Conservation (phyloP, 2,888 invertebrate species). For the Pristionchus entomophagus region DNA sequence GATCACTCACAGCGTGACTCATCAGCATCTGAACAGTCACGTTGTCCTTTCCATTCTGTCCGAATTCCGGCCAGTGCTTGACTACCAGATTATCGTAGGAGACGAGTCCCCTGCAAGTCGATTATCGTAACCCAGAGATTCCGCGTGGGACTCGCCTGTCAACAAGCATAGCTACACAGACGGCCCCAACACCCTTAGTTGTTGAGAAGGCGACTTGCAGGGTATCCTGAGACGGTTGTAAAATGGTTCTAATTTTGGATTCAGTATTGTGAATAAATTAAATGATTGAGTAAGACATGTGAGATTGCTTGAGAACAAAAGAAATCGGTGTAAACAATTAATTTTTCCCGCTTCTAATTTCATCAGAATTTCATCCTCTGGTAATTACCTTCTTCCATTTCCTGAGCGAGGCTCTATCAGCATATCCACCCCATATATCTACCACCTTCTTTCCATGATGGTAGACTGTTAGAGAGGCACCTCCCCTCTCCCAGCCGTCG, state of each 20-base stretch:
- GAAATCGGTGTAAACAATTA: too few species aligned
- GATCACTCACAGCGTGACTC: conserved; percentile 59
- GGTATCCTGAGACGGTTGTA: conserved; percentile 55
- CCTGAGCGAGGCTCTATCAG: conserved; percentile 59
- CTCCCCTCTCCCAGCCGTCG: conserved; percentile 66
- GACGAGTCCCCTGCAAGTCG: conserved; percentile 42
- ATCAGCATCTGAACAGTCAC: conserved; percentile 66
- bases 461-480: conserved; percentile 61
- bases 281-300: too few species aligned
- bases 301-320: too few species aligned
- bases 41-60: conserved; percentile 63
- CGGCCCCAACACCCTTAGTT: conserved; percentile 61
- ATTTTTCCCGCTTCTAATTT: too few species aligned
- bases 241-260: too few species aligned
- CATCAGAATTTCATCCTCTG: neutral
- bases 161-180: conserved; percentile 60
- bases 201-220: conserved; percentile 66
- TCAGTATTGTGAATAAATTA: too few species aligned
- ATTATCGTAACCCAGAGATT: neutral
- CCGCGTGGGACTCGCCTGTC: conserved; percentile 51
- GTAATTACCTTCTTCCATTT: conserved; percentile 60
- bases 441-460: conserved; percentile 65
- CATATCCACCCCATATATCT: conserved; percentile 68
- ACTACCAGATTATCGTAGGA: conserved; percentile 63
- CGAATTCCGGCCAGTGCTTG: conserved; percentile 68